These are phyloP conservation scores for Sorex maritimensis DNA, from an alignment of 2,797 vertebrate species.

Conservation along the genomic window DNA sequence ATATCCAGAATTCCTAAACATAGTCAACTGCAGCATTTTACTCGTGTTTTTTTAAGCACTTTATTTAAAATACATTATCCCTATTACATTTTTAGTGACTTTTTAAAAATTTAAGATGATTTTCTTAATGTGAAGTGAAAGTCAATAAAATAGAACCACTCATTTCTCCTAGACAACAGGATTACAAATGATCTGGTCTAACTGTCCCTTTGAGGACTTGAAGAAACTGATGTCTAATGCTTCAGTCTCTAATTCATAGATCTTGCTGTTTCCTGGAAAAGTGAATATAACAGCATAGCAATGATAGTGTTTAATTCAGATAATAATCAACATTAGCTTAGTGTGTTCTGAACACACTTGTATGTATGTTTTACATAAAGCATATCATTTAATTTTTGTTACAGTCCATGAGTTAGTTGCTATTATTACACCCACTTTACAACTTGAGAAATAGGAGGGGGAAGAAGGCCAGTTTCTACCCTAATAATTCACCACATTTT, in stretches of 20 bases:
- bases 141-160: not conserved
- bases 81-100: conserved; percentile 4
- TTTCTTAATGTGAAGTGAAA: not conserved
- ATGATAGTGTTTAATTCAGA: not conserved
- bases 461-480: not conserved
- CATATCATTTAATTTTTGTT: not conserved
- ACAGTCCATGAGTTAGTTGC: not conserved
- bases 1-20: conserved; percentile 39
- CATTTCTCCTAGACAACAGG: not conserved
- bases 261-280: not conserved
- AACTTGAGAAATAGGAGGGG: not conserved
- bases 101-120: conserved; percentile 37
- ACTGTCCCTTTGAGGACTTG: not conserved
- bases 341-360: too few species aligned
- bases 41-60: not conserved
- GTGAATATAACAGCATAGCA: not conserved
- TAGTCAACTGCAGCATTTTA: not conserved
- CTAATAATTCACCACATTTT: not conserved
- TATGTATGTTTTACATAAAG: not conserved
- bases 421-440: not conserved
- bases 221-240: not conserved
- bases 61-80: not conserved
- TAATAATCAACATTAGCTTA: not conserved
- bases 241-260: not conserved
- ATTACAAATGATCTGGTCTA: not conserved